Evolutionary conservation across 2,797 vertebrate genomes (phyloP).

Genomic region (Morelia viridis): DNA sequence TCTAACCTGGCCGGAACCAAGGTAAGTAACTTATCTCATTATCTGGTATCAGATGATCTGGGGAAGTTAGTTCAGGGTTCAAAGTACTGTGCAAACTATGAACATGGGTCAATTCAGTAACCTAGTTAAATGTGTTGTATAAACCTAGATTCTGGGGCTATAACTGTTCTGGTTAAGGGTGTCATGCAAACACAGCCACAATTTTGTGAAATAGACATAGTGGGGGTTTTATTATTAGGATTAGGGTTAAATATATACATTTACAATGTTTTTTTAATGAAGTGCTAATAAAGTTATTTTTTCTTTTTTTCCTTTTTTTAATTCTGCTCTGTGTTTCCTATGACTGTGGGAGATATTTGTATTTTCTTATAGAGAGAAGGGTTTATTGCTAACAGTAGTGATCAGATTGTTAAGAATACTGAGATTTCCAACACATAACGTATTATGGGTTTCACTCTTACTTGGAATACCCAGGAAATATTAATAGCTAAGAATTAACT

Average conservation of each 20-base stretch:
- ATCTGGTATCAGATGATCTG: neutral
- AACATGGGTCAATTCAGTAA: too few relatives aligned
- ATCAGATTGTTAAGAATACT: neutral
- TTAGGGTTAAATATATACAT: neutral
- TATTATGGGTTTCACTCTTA: neutral
- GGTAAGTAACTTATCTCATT: neutral
- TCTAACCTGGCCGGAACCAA: neutral
- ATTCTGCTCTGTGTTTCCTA: neutral
- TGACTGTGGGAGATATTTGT: neutral
- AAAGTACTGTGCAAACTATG: too few relatives aligned
- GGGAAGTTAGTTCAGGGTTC: too few relatives aligned
- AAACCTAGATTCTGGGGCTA: neutral
- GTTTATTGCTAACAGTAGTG: neutral
- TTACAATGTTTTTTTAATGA: neutral
- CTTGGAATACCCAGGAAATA: neutral
- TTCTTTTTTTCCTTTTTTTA: neutral
- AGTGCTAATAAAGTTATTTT: neutral
- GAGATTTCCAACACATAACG: neutral
- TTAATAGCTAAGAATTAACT: neutral
- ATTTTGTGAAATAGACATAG: neutral
- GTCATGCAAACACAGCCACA: neutral
- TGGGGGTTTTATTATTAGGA: neutral
- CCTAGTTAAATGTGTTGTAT: neutral
- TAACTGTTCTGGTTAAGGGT: neutral
- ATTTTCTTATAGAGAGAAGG: neutral